phyloP scores from a whole-genome alignment of 2,797 vertebrate genomes.

The Sciurus vulgaris region DNA sequence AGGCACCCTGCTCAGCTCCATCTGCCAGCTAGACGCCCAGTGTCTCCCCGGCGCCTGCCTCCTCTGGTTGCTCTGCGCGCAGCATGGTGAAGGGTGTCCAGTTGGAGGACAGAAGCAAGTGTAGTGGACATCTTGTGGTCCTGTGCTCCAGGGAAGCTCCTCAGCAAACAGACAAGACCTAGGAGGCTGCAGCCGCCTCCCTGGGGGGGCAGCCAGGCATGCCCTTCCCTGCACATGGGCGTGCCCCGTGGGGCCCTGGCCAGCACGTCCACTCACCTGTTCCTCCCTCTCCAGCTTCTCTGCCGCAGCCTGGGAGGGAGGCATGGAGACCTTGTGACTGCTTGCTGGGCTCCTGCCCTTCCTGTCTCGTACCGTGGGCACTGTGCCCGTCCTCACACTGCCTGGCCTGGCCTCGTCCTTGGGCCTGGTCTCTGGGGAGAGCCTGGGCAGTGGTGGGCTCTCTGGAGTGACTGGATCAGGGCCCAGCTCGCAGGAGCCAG shows the following conservation, averaged over 20 bases:
- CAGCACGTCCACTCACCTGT: not conserved
- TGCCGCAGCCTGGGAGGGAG: not conserved
- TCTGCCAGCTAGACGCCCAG: not conserved
- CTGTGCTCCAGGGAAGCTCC: too few relatives aligned
- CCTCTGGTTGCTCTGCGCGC: not conserved
- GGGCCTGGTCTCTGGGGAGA: not conserved
- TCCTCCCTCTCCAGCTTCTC: too few relatives aligned
- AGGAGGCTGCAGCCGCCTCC: not conserved
- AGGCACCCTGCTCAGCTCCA: too few relatives aligned
- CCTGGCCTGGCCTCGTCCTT: not conserved
- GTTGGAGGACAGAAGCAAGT: not conserved
- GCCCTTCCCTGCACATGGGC: too few relatives aligned
- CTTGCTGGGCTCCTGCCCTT: not conserved
- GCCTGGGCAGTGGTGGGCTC: not conserved
- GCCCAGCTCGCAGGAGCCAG: too few relatives aligned
- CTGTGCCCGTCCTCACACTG: not conserved
- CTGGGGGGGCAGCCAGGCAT: too few relatives aligned
- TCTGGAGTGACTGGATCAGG: not conserved
- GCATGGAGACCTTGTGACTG: not conserved
- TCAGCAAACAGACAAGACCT: not conserved
- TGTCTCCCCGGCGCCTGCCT: not conserved
- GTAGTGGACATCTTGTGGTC: not conserved
- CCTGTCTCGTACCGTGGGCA: accelerated
- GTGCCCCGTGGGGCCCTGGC: not conserved
- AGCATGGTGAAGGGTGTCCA: too few relatives aligned